Percentiles rank a stretch among this genome's conserved stretches.
These are phyloP conservation scores for Laupala kohalensis DNA, from an alignment of 1,140 invertebrate species.

Conservation along the genomic window DNA sequence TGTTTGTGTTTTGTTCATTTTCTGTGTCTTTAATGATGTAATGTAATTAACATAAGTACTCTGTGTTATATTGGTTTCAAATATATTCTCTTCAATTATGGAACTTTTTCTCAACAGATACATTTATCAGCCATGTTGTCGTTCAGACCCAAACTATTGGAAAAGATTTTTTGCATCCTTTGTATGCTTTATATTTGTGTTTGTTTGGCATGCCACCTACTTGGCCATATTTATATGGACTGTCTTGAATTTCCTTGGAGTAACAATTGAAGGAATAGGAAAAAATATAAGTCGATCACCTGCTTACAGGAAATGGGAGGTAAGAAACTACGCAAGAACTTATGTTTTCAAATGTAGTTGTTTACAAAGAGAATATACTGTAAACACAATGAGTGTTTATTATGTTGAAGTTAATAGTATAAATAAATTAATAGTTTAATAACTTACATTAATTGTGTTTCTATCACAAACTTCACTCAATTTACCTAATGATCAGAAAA, in stretches of 20 bases:
- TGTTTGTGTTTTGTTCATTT: not conserved
- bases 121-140: constrained; percentile 64
- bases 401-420: no score
- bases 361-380: no score
- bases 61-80: not conserved
- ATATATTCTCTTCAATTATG: not conserved
- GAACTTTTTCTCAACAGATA: constrained; percentile 44
- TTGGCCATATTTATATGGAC: constrained; percentile 73
- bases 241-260: constrained; percentile 62
- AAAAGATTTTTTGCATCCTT: constrained; percentile 59
- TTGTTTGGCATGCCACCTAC: constrained; percentile 77
- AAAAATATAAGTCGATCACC: constrained; percentile 26
- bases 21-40: not conserved
- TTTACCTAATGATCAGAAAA: no score
- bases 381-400: no score
- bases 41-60: not conserved
- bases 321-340: no score
- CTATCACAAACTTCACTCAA: no score
- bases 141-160: constrained; percentile 28
- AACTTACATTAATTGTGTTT: no score
- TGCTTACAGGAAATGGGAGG: constrained; percentile 18
- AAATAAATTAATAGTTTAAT: no score
- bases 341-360: no score
- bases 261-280: constrained; percentile 52
- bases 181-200: constrained; percentile 72